phyloP scores from a whole-genome alignment of 2,113 vertebrate species.

The Polypterus bichir region DNA sequence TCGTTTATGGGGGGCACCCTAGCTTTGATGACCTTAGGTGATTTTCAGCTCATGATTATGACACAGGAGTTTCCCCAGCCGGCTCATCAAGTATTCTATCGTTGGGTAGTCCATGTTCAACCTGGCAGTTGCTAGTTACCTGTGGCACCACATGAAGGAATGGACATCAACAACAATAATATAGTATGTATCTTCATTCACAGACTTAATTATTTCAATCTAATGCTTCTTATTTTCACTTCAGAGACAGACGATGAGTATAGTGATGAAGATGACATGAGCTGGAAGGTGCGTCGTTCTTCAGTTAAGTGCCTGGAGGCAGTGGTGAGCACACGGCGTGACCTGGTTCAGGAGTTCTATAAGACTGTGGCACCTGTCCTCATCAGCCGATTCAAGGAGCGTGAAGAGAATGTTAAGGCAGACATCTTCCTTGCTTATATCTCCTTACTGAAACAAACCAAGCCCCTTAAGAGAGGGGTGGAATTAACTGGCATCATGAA shows the following conservation, averaged over 20 bases:
- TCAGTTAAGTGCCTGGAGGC: conserved; percentile 80
- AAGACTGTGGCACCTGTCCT: conserved; percentile 59
- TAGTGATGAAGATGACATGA: conserved; percentile 84
- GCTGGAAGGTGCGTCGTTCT: conserved; percentile 88
- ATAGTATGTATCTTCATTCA: too few species aligned
- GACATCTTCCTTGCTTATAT: conserved; percentile 76
- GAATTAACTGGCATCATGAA: conserved; percentile 23
- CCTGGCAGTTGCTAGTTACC: too few species aligned
- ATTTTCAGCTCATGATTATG: too few species aligned
- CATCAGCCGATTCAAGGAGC: conserved; percentile 76
- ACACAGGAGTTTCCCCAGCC: too few species aligned
- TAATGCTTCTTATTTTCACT: conserved; percentile 8
- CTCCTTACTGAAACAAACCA: conserved; percentile 66
- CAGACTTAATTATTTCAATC: not conserved
- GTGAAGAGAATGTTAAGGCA: conserved; percentile 81
- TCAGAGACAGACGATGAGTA: conserved; percentile 83
- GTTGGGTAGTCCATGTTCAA: too few species aligned
- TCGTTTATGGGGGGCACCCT: too few species aligned
- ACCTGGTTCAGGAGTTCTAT: conserved; percentile 73
- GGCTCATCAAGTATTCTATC: too few species aligned
- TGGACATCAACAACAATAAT: too few species aligned
- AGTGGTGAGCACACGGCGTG: conserved; percentile 57
- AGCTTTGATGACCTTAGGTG: too few species aligned
- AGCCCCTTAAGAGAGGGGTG: conserved; percentile 42
- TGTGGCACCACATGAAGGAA: too few species aligned